Conservation (phyloP, 2,113 vertebrate species). For the Gnathonemus echidnorhynchus region DNA sequence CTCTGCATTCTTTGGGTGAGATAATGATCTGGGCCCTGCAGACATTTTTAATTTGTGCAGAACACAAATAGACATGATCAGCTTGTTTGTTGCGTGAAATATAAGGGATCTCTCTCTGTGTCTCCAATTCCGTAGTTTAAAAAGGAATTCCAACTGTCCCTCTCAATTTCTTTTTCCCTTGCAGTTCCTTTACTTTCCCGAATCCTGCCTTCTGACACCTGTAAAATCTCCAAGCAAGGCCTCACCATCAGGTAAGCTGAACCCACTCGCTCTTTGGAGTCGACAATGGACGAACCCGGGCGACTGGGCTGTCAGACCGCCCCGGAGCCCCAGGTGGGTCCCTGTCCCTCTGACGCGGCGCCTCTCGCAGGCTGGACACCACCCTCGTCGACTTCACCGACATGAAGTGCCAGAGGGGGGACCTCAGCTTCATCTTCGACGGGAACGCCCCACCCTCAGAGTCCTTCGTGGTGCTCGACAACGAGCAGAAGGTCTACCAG, state of each 20-base stretch:
- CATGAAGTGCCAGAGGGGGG: slow-evolving; percentile 99
- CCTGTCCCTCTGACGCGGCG: background rate
- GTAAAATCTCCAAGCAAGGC: slow-evolving; percentile 98
- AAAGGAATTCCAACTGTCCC: background rate
- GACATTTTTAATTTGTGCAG: background rate
- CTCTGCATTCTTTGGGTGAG: background rate
- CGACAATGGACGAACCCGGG: background rate
- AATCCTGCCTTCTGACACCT: slow-evolving; percentile 93
- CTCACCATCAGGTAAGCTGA: slow-evolving; percentile 86
- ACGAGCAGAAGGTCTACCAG: slow-evolving; percentile 97
- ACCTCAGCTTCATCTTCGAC: slow-evolving; percentile 97
- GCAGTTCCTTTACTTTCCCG: slow-evolving; percentile 92
- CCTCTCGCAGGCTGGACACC: slow-evolving; percentile 74
- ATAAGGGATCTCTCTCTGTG: background rate
- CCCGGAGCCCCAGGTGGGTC: background rate
- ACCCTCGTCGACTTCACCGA: slow-evolving; percentile 98
- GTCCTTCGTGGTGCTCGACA: slow-evolving; percentile 97
- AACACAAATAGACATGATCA: background rate
- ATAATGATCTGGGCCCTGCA: background rate
- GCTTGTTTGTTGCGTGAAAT: background rate
- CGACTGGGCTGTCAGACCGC: background rate
- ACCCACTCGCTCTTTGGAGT: background rate
- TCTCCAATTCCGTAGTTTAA: background rate
- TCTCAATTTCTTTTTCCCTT: background rate
- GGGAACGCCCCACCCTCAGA: slow-evolving; percentile 86